Evolutionary conservation across 2,113 vertebrate species (phyloP).

Genomic region (Hemiprocne comata): DNA sequence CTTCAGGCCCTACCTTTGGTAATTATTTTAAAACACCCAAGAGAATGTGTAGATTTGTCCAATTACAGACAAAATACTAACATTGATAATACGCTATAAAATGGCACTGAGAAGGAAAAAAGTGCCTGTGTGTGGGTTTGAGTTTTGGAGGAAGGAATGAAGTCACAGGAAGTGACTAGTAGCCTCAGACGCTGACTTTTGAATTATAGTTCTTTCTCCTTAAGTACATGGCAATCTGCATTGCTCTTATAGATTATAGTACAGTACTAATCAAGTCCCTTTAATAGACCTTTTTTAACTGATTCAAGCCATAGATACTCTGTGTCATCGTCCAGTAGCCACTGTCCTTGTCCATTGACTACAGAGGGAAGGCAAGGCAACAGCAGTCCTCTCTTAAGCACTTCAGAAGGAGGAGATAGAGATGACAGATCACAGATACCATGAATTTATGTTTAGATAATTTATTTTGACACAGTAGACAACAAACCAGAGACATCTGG

Average conservation of each 20-base stretch:
- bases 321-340: not conserved
- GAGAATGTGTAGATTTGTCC: slow-evolving; percentile 39
- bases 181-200: not conserved
- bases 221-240: not conserved
- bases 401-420: not conserved
- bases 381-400: not conserved
- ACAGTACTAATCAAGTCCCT: not conserved
- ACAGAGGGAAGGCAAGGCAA: not conserved
- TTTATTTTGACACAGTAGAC: not conserved
- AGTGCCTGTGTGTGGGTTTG: not conserved
- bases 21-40: slow-evolving; percentile 39
- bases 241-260: not conserved
- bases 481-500: not conserved
- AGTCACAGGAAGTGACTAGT: not conserved
- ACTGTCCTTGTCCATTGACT: not conserved
- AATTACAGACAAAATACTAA: slow-evolving; percentile 43
- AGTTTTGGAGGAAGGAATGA: not conserved
- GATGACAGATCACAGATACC: not conserved
- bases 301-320: not conserved
- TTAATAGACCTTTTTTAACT: not conserved
- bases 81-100: slow-evolving; percentile 32
- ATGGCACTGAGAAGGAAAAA: not conserved
- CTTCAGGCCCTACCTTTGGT: not conserved
- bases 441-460: not conserved
- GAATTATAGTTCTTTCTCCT: not conserved